Evolutionary conservation across 2,797 vertebrate genomes (phyloP).

Genomic region (Erethizon dorsatum): DNA sequence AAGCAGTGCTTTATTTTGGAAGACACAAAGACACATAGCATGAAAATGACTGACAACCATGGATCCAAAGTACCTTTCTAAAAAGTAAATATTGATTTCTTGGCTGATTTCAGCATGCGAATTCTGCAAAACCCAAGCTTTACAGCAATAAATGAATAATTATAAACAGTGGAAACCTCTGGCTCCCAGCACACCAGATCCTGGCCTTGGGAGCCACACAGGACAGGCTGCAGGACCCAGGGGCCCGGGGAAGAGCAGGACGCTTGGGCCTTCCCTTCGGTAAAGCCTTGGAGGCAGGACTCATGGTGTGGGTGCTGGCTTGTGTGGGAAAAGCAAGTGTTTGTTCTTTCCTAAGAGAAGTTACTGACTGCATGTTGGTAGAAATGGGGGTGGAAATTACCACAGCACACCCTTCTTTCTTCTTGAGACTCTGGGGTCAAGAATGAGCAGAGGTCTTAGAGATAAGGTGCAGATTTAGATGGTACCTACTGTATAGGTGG

Average conservation of each 20-base stretch:
- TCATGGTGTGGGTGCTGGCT: fast-evolving
- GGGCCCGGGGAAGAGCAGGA: neutral
- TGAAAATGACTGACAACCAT: neutral
- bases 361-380: neutral
- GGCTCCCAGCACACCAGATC: neutral
- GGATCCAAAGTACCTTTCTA: neutral
- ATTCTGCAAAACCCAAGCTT: conserved; percentile 39
- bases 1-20: neutral
- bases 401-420: neutral
- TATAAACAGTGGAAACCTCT: neutral
- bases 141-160: neutral
- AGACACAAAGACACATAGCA: neutral
- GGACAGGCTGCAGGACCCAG: neutral
- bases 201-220: neutral
- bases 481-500: no score
- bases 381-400: neutral
- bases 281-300: neutral
- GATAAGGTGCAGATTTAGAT: neutral
- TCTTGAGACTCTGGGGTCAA: neutral
- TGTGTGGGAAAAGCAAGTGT: neutral
- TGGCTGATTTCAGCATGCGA: neutral
- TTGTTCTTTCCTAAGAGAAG: neutral
- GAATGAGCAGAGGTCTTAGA: neutral
- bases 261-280: fast-evolving
- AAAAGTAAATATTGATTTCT: conserved; percentile 25